These are phyloP conservation scores for Callopanchax toddi DNA, from an alignment of 2,113 vertebrate genomes.

Conservation along the genomic window DNA sequence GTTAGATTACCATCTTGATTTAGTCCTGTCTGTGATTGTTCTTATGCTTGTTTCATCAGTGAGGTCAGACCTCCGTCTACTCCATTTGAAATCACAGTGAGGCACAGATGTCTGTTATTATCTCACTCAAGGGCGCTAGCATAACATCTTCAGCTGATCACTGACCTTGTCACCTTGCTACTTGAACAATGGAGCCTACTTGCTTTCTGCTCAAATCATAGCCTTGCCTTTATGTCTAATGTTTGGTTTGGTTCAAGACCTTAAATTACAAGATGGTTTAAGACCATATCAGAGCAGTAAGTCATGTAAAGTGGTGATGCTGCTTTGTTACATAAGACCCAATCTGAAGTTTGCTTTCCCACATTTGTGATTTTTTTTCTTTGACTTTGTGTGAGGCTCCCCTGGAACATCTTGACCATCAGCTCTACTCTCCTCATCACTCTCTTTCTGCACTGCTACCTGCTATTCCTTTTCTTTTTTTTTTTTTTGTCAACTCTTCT, in stretches of 20 bases:
- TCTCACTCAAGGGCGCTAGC: background rate
- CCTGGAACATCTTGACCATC: slow-evolving; percentile 28
- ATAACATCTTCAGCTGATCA: slow-evolving; percentile 5
- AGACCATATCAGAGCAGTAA: slow-evolving; percentile 19
- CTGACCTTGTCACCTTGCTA: slow-evolving; percentile 15
- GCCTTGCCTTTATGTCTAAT: background rate
- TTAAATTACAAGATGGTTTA: slow-evolving; percentile 3
- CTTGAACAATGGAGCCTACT: slow-evolving; percentile 1
- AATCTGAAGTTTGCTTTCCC: slow-evolving; percentile 31
- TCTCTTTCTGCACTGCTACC: slow-evolving; percentile 3
- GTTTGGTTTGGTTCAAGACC: slow-evolving; percentile 16
- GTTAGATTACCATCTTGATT: slow-evolving; percentile 35
- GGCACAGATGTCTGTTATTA: slow-evolving; percentile 19
- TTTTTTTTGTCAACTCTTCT: slow-evolving; percentile 12
- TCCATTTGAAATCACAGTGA: slow-evolving; percentile 5
- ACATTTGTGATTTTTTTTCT: slow-evolving; percentile 3
- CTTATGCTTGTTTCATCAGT: slow-evolving; percentile 24
- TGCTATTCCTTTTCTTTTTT: slow-evolving; percentile 19
- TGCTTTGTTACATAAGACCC: slow-evolving; percentile 30
- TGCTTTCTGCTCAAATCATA: slow-evolving; percentile 1
- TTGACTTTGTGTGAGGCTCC: background rate
- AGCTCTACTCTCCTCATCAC: slow-evolving; percentile 21
- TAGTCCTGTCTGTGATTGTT: slow-evolving; percentile 3
- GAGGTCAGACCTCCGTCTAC: slow-evolving; percentile 31
- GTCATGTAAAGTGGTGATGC: slow-evolving; percentile 4